A percentile compares a stretch with the other conserved stretches of the same genome.
These are phyloP conservation scores for Antennarius maculatus DNA, from an alignment of 2,797 vertebrate species.

Conservation along the genomic window DNA sequence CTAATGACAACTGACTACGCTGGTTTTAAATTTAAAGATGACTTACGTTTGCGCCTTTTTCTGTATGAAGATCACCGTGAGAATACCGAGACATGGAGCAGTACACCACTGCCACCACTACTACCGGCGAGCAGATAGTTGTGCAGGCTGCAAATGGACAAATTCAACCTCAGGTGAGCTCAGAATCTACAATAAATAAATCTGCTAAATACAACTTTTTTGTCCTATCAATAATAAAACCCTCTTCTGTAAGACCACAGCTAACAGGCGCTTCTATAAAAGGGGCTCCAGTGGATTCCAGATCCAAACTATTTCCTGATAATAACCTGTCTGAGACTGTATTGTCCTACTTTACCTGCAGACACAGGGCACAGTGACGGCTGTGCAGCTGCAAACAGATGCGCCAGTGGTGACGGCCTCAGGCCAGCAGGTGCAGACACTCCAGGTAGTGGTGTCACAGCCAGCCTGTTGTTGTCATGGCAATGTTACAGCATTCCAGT, in stretches of 20 bases:
- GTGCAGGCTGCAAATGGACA: slow-evolving; percentile 92
- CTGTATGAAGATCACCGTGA: slow-evolving; percentile 40
- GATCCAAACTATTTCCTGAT: slow-evolving; percentile 1
- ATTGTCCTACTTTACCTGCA: slow-evolving; percentile 84
- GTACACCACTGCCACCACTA: slow-evolving; percentile 88
- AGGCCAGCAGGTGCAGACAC: slow-evolving; percentile 99
- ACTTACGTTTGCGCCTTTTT: slow-evolving; percentile 1
- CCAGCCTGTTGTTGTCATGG: slow-evolving; percentile 72
- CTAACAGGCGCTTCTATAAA: background rate
- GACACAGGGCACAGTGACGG: slow-evolving; percentile 97
- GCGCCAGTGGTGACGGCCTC: slow-evolving; percentile 95
- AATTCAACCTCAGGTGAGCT: slow-evolving; percentile 92
- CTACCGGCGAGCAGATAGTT: slow-evolving; percentile 94
- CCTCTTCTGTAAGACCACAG: slow-evolving; percentile 4
- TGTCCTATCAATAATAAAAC: background rate
- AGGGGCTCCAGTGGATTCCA: slow-evolving; percentile 8
- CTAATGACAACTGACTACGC: background rate
- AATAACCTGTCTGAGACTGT: slow-evolving; percentile 54
- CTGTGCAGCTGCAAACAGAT: slow-evolving; percentile 98
- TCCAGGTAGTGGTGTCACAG: slow-evolving; percentile 97
- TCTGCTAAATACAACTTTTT: background rate
- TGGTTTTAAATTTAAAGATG: background rate
- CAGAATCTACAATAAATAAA: background rate
- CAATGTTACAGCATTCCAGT: slow-evolving; percentile 41
- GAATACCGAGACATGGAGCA: slow-evolving; percentile 87